Base-by-base conservation (phyloP, 2,888 invertebrate species). In the Mechanitis messenoides region DNA sequence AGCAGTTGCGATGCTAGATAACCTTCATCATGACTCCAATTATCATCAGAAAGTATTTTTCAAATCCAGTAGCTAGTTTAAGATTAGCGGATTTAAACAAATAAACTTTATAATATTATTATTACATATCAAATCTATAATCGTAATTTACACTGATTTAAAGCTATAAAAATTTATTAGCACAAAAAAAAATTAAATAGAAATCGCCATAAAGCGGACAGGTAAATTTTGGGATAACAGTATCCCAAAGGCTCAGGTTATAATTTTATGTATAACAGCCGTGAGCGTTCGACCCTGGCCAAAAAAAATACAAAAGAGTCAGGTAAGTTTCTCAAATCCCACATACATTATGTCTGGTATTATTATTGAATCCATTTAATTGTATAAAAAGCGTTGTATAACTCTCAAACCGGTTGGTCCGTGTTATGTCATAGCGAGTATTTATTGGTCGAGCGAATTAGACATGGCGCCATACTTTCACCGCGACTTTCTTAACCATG, bases 391-490 rank as follows among this genome's bases (percentile, higher is more conserved):
- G 20, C 72, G 76, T 72, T 71, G 71, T 66, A 71, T 65, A 64
- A 67, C 63, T 53, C 74, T 69, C 78, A 63, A 71, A 86, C 87
- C 81, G 83, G 86, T 87, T 81, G 80, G 78, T 20, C 20, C 20
- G 20, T 81, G 74, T 77, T 72, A 74, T 81, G 81, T 85, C 87
- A 88, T 20, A 20, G 1, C 84, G 84, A 80, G 75, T 77, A 79
- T 84, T 83, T 84, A 80, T 83, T 82, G 74, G 79, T 72, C 73
- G 78, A 76, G 73, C 75, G 80, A 83, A 84, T 87, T 85, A 83
- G 83, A 78, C 69, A 72, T 73, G 80, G 75, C 75, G 74, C 68
- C 72, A 77, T 82, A 87, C 87, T 88, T 89, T 88, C 88, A 87
- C 86, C 87, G 74, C 67, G 76, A 81, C 85, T 87, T 85, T 86